Evolutionary conservation across 2,113 vertebrate genomes (phyloP).

Genomic region (Gymnogyps californianus): DNA sequence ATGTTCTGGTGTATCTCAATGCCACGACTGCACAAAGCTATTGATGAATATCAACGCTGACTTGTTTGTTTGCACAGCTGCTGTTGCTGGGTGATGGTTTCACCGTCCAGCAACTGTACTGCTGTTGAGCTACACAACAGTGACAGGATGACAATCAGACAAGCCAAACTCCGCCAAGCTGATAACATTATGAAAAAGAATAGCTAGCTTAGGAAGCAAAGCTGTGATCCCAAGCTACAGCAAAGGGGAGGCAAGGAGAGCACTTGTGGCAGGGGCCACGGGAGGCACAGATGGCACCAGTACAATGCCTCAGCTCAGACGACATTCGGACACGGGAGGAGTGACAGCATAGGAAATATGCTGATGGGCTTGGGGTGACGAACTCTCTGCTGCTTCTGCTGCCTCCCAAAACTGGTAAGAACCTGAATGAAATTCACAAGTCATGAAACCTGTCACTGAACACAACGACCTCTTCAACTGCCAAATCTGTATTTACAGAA

Average conservation of each 20-base stretch:
- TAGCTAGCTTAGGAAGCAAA: background rate
- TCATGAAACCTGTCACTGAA: background rate
- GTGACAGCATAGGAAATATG: background rate
- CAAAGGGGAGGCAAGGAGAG: background rate
- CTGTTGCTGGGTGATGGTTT: background rate
- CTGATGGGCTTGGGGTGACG: background rate
- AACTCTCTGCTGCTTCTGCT: background rate
- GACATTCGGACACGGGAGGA: accelerated
- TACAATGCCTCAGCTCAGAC: background rate
- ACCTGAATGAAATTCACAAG: background rate
- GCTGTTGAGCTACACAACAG: accelerated
- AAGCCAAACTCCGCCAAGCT: background rate
- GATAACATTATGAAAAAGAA: background rate
- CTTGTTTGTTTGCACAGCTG: conserved; percentile 41
- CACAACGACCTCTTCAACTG: background rate
- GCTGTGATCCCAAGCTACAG: background rate
- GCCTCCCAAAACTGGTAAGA: background rate
- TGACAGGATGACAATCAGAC: background rate
- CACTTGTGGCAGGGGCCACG: background rate
- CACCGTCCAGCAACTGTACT: background rate
- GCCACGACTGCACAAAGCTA: background rate
- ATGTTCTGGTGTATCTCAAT: background rate
- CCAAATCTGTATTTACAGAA: background rate
- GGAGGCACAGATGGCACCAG: conserved; percentile 8
- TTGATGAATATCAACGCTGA: background rate